Conservation (phyloP, 1,140 invertebrate genomes). For the Drosophila athabasca region DNA sequence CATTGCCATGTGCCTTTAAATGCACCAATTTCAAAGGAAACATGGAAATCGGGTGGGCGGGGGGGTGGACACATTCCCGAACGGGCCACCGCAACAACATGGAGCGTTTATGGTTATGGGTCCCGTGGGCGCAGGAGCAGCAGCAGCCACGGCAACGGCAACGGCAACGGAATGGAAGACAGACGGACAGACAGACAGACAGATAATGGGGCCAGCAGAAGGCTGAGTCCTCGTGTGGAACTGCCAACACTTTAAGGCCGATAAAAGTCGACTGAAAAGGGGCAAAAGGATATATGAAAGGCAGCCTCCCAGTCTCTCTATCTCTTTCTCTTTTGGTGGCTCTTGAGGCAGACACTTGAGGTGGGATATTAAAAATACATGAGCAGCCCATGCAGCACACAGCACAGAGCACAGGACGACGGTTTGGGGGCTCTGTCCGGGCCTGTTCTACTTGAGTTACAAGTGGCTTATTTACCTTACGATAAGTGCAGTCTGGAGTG, state of each 20-base stretch:
- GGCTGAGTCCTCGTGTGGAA: constrained; percentile 32
- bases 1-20: constrained; percentile 56
- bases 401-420: not conserved
- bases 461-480: constrained; percentile 80
- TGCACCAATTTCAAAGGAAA: constrained; percentile 55
- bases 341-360: constrained; percentile 70
- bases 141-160: constrained; percentile 26
- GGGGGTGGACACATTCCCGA: constrained; percentile 16
- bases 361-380: constrained; percentile 80
- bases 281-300: constrained; percentile 41
- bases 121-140: constrained; percentile 62
- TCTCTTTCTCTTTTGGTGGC: constrained; percentile 15
- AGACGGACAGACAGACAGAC: constrained; percentile 9
- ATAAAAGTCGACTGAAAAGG: constrained; percentile 67
- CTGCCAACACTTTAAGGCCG: constrained; percentile 71
- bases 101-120: constrained; percentile 71
- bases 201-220: no score
- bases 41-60: not conserved
- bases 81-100: constrained; percentile 22
- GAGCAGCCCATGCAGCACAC: constrained; percentile 41
- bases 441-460: constrained; percentile 65
- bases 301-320: constrained; percentile 22
- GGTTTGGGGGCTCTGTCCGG: constrained; percentile 27
- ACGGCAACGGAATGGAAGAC: constrained; percentile 15
- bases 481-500: constrained; percentile 79